A percentile compares a stretch with the other conserved stretches of the same genome.
phyloP scores from a whole-genome alignment of 1,140 invertebrate genomes.

The Drosophila fuyamai region DNA sequence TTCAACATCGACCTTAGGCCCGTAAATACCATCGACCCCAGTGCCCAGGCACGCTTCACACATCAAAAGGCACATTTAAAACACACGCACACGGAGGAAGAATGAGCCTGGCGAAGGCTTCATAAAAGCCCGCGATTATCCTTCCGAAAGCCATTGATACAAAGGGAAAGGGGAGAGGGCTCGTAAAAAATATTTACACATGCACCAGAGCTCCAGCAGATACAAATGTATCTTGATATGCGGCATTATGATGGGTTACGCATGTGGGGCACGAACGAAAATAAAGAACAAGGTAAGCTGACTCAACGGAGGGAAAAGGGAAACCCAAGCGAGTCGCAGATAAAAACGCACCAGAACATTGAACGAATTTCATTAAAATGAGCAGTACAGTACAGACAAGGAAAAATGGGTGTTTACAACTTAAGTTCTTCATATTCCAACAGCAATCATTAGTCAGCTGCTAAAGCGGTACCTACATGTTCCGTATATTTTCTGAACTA shows the following conservation, averaged over 20 bases:
- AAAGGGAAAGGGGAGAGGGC: slow-evolving; percentile 26
- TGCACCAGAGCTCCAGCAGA: slow-evolving; percentile 39
- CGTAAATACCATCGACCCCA: slow-evolving; percentile 60
- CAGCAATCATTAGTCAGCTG: not conserved
- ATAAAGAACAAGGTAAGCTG: slow-evolving; percentile 15
- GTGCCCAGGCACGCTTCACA: slow-evolving; percentile 65
- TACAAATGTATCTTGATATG: slow-evolving; percentile 75
- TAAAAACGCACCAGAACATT: slow-evolving; percentile 30
- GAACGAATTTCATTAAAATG: slow-evolving; percentile 59
- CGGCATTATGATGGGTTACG: slow-evolving; percentile 34
- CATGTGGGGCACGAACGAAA: slow-evolving; percentile 26
- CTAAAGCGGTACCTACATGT: not conserved
- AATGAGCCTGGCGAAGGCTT: slow-evolving; percentile 3
- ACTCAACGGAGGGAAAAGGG: slow-evolving; percentile 11
- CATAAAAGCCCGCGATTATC: slow-evolving; percentile 65
- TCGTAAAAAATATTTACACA: slow-evolving; percentile 82
- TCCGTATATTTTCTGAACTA: not conserved
- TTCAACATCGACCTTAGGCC: slow-evolving; percentile 63
- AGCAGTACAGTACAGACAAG: slow-evolving; percentile 26
- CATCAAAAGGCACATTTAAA: slow-evolving; percentile 33
- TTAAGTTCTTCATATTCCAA: not conserved
- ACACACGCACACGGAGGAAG: slow-evolving; percentile 20
- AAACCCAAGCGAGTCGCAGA: slow-evolving; percentile 24
- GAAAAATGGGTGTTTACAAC: slow-evolving; percentile 10
- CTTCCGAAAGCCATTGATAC: slow-evolving; percentile 47